These are phyloP conservation scores for Adelosebastes latens DNA, from an alignment of 2,797 vertebrate genomes.

Conservation along the genomic window DNA sequence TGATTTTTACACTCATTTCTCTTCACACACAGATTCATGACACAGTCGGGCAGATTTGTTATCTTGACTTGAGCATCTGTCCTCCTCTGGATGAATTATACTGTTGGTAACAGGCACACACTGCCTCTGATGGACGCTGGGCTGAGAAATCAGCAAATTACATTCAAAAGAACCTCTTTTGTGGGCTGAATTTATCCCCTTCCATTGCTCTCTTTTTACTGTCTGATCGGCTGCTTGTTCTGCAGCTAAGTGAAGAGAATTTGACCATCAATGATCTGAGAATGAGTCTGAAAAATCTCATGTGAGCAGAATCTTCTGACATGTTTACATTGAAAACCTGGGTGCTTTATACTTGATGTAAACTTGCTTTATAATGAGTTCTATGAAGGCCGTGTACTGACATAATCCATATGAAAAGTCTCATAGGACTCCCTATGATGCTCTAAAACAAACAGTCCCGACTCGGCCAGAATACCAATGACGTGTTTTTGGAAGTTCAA, in stretches of 20 bases:
- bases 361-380: slow-evolving; percentile 19
- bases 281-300: not conserved
- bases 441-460: slow-evolving; percentile 7
- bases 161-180: not conserved
- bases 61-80: slow-evolving; percentile 15
- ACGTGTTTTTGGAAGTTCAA: slow-evolving; percentile 27
- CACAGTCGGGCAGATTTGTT: slow-evolving; percentile 13
- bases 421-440: not conserved
- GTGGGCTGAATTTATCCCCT: not conserved
- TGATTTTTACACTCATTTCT: not conserved
- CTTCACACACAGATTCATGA: not conserved
- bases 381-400: not conserved
- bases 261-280: not conserved
- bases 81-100: slow-evolving; percentile 27
- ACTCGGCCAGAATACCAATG: slow-evolving; percentile 40
- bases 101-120: slow-evolving; percentile 5
- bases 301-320: not conserved
- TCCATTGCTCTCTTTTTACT: not conserved
- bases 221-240: not conserved
- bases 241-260: not conserved
- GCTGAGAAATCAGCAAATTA: not conserved
- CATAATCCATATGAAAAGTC: slow-evolving; percentile 11
- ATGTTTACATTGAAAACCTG: not conserved
- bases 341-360: not conserved
- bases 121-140: not conserved